Conservation (phyloP, 2,888 invertebrate genomes). For the Drosophila neoperkinsi region DNA sequence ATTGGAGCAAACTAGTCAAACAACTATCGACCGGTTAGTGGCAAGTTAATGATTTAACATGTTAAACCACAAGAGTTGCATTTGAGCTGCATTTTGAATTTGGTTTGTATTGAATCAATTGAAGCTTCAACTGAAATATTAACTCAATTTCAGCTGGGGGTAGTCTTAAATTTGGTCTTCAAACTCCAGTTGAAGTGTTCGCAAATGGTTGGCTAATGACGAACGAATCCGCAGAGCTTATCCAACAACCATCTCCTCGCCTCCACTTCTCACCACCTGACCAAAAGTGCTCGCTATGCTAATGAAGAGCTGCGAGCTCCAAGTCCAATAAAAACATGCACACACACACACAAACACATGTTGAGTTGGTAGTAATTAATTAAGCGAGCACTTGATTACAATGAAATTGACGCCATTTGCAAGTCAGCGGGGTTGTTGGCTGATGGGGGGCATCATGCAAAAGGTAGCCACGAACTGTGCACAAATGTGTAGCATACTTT, state of each 20-base stretch:
- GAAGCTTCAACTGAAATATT: slow-evolving; percentile 24
- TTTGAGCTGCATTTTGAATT: not conserved
- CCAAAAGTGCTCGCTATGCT: slow-evolving; percentile 39
- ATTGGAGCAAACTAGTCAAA: not conserved
- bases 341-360: slow-evolving; percentile 9
- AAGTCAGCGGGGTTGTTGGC: slow-evolving; percentile 3
- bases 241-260: not conserved
- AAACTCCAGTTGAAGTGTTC: slow-evolving; percentile 7
- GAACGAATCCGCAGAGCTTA: slow-evolving; percentile 45
- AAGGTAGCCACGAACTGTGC: slow-evolving; percentile 37
- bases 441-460: not conserved
- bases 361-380: slow-evolving; percentile 58
- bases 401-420: slow-evolving; percentile 76
- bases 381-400: slow-evolving; percentile 75
- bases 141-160: not conserved
- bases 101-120: slow-evolving; percentile 2
- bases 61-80: not conserved
- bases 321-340: slow-evolving; percentile 21
- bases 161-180: slow-evolving; percentile 1
- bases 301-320: slow-evolving; percentile 40
- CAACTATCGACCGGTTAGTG: not conserved
- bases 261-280: not conserved
- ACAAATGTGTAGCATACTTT: slow-evolving; percentile 61
- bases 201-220: slow-evolving; percentile 58
- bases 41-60: not conserved